These are phyloP conservation scores for Bos indicus DNA, from an alignment of 2,113 vertebrate species.

Conservation along the genomic window DNA sequence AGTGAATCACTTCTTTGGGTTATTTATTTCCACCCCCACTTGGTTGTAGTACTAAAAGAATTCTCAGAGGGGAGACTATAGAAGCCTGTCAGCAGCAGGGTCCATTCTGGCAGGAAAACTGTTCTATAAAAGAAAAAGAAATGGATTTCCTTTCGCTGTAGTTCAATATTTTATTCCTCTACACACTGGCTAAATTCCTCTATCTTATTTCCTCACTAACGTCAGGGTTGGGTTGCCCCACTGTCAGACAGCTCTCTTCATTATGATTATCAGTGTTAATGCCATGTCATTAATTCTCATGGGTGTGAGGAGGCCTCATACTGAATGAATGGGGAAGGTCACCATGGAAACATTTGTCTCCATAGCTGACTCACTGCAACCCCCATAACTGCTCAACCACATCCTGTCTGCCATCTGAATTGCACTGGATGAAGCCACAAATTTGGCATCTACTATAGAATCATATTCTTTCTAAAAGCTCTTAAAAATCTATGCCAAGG, in stretches of 20 bases:
- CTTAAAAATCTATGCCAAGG: constrained; percentile 24
- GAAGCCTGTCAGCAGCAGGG: neutral
- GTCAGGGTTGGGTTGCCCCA: neutral
- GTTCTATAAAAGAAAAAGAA: constrained; percentile 32
- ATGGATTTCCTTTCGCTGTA: neutral
- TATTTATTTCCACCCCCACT: neutral
- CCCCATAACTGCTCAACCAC: constrained; percentile 8
- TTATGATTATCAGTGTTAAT: constrained; percentile 59
- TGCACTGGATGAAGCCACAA: constrained; percentile 22
- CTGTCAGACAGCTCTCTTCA: constrained; percentile 43
- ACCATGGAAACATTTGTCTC: constrained; percentile 66
- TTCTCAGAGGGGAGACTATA: constrained; percentile 10
- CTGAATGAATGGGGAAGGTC: constrained; percentile 39
- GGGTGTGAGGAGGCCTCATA: neutral
- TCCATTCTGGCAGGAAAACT: constrained; percentile 21
- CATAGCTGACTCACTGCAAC: constrained; percentile 31
- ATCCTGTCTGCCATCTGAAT: constrained; percentile 36
- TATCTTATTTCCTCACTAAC: constrained; percentile 9
- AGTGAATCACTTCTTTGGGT: neutral
- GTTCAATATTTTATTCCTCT: constrained; percentile 47
- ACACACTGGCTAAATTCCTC: constrained; percentile 17
- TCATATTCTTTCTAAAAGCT: constrained; percentile 9
- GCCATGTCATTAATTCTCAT: constrained; percentile 54
- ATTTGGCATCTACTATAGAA: constrained; percentile 26
- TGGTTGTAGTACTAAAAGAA: neutral